phyloP scores from a whole-genome alignment of 2,888 invertebrate genomes.

The Agrenia bidenticulata region DNA sequence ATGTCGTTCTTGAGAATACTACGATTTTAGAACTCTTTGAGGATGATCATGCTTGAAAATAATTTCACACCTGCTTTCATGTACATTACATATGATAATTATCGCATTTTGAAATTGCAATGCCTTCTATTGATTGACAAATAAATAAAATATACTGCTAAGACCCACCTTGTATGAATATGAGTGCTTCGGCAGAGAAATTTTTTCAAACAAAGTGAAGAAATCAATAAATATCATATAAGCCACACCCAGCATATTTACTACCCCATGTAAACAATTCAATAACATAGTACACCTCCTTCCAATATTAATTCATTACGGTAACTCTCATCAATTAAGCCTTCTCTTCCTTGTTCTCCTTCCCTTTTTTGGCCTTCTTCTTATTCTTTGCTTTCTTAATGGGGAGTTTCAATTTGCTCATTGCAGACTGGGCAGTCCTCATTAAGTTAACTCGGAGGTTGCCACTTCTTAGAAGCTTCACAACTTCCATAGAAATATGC shows the following conservation, averaged over 20 bases:
- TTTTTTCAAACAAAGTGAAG: too few relatives aligned
- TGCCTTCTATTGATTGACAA: too few relatives aligned
- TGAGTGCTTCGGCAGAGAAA: too few relatives aligned
- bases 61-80: too few relatives aligned
- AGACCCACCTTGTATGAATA: too few relatives aligned
- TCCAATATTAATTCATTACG: not conserved
- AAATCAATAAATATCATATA: too few relatives aligned
- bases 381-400: slow-evolving; percentile 48
- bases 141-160: too few relatives aligned
- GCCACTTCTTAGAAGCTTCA: slow-evolving; percentile 50
- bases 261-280: not conserved
- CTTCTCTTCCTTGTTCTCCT: slow-evolving; percentile 18
- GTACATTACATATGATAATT: too few relatives aligned
- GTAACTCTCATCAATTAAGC: not conserved
- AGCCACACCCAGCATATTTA: slow-evolving; percentile 3
- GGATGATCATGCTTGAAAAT: too few relatives aligned
- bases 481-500: slow-evolving; percentile 53
- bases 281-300: not conserved
- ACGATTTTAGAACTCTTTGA: not conserved
- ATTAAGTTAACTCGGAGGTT: slow-evolving; percentile 51
- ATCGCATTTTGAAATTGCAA: too few relatives aligned
- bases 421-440: slow-evolving; percentile 51
- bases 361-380: slow-evolving; percentile 37
- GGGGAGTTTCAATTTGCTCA: slow-evolving; percentile 52
- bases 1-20: not conserved